phyloP scores from a whole-genome alignment of 2,888 invertebrate genomes.

The Trissolcus brochymenae region DNA sequence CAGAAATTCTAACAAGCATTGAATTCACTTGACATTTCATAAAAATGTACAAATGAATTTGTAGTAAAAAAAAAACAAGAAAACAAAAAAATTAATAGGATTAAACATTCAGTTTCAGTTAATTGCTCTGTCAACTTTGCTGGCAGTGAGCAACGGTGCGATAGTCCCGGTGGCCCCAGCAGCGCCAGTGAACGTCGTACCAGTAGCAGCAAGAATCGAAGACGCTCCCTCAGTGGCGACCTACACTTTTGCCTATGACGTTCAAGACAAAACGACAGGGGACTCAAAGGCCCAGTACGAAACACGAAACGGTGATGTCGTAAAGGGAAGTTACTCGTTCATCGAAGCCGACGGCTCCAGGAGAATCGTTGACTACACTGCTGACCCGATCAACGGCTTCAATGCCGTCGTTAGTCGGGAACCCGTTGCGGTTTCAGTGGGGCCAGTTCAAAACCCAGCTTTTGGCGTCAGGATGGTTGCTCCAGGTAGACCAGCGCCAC shows the following conservation, averaged over 20 bases:
- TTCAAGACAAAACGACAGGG: constrained; percentile 64
- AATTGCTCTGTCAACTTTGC: constrained; percentile 11
- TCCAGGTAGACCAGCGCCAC: constrained; percentile 42
- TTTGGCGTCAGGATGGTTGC: constrained; percentile 18
- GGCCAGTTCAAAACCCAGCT: constrained; percentile 21
- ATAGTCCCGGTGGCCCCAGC: constrained; percentile 37
- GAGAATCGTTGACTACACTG: constrained; percentile 66
- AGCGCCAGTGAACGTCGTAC: constrained; percentile 29
- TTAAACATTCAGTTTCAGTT: constrained; percentile 16
- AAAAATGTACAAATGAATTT: too few relatives aligned
- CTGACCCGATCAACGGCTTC: constrained; percentile 62
- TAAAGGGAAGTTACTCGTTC: constrained; percentile 67
- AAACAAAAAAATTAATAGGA: neutral
- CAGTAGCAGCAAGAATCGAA: constrained; percentile 55
- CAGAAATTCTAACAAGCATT: too few relatives aligned
- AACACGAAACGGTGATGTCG: constrained; percentile 64
- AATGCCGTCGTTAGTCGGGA: constrained; percentile 51
- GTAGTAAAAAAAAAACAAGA: neutral
- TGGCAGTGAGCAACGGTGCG: constrained; percentile 35
- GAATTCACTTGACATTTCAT: too few relatives aligned
- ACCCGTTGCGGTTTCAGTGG: constrained; percentile 28
- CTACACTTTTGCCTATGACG: constrained; percentile 66
- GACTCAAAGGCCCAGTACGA: constrained; percentile 70
- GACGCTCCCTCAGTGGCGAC: constrained; percentile 50
- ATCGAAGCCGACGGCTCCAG: constrained; percentile 67